Base-by-base conservation (phyloP, 2,113 vertebrate genomes). In the Callorhinus ursinus region DNA sequence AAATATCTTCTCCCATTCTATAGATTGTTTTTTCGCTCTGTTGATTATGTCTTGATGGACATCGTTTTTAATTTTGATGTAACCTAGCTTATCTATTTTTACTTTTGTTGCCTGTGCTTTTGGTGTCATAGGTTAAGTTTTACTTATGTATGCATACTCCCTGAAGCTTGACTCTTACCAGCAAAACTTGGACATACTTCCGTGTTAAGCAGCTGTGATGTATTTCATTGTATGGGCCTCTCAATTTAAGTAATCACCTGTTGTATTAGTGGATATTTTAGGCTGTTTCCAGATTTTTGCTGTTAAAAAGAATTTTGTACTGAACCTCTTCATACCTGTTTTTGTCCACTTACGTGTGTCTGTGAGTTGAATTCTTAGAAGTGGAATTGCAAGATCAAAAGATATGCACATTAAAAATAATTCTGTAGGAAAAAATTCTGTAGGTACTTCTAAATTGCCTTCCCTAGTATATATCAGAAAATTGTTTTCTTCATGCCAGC, bases 351-450 rank as follows among this genome's bases (percentile, higher is more conserved):
- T 71, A 77, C 13, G 6, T 76, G 15, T 81, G 76, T 92, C 46
- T 95, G 11, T 85, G n/a, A 91, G 33, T 51, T 79, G 53, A 94
- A 80, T 65, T 90, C 82, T 67, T 85, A 85, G 18, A 96, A 63
- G 42, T 90, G 5, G 19, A 97, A 93, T 91, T 88, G 24, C 16
- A 88, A 80, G 22, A 49, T 95, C 28, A 91, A 65, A 90, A 33
- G 31, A 90, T 86, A 57, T 7, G 15, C 36, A 74, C 39, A 51
- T 90, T 89, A 3, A n/a, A 67, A 15, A 39, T 46, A 65, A 65
- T 65, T 65, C 63, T 67, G 7, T 67, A 67, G 53, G 26, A 13
- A 65, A 65, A n/a, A 67, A 77, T 53, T 90, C 33, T 55, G 1
- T 77, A 63, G 4, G 9, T 93, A 51, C 49, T 51, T 97, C 51